These are phyloP conservation scores for Conchocele bisecta DNA, from an alignment of 2,888 invertebrate genomes.

Conservation along the genomic window DNA sequence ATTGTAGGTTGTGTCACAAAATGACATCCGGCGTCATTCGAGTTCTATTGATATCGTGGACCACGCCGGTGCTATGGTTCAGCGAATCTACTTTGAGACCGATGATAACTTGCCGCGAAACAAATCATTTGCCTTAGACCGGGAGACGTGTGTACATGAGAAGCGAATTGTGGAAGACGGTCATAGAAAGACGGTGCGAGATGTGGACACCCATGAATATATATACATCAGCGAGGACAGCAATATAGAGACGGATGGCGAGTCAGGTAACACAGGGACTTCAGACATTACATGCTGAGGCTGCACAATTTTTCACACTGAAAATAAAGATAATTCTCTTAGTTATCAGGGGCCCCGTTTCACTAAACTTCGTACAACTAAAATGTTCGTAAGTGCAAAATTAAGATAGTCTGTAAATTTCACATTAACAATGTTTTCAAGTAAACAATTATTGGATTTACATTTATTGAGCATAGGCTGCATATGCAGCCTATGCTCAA, in stretches of 20 bases:
- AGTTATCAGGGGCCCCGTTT: too few species aligned
- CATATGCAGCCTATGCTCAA: too few species aligned
- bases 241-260: slow-evolving; percentile 7
- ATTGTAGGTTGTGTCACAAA: slow-evolving; percentile 11
- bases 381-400: too few species aligned
- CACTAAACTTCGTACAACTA: too few species aligned
- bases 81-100: slow-evolving; percentile 46
- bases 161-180: slow-evolving; percentile 16
- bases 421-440: too few species aligned
- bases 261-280: too few species aligned
- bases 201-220: slow-evolving; percentile 32
- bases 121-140: slow-evolving; percentile 38
- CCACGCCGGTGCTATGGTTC: slow-evolving; percentile 38
- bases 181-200: slow-evolving; percentile 19
- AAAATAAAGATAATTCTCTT: too few species aligned
- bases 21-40: slow-evolving; percentile 41
- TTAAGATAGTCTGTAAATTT: too few species aligned
- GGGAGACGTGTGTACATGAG: slow-evolving; percentile 34
- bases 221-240: slow-evolving; percentile 33
- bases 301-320: too few species aligned
- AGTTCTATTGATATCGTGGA: slow-evolving; percentile 52
- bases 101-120: slow-evolving; percentile 40
- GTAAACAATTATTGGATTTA: too few species aligned
- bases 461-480: too few species aligned
- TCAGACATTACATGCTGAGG: too few species aligned